Conservation (phyloP, 2,888 invertebrate species). For the Apocheima hispidaria region DNA sequence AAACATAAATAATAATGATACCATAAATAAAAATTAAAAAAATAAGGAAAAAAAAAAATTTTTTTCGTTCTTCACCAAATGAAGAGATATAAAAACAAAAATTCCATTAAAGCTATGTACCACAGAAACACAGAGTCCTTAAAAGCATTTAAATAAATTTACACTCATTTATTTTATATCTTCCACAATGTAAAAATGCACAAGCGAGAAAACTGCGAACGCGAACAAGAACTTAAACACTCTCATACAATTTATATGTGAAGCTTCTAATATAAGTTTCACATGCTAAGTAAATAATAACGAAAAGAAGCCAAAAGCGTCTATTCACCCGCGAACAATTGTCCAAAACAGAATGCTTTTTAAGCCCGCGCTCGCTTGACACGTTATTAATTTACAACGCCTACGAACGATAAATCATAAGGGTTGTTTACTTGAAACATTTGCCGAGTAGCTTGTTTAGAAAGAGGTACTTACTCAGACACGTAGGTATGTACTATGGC, state of each 20-base stretch:
- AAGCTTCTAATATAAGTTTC: not conserved
- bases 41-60: too few relatives aligned
- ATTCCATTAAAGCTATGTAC: too few relatives aligned
- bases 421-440: constrained; percentile 16
- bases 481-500: not conserved
- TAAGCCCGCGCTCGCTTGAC: constrained; percentile 14
- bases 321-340: constrained; percentile 26
- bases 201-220: too few relatives aligned
- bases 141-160: too few relatives aligned
- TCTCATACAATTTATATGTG: not conserved
- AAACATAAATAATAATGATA: too few relatives aligned
- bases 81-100: too few relatives aligned
- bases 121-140: not conserved
- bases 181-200: too few relatives aligned
- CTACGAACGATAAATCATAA: constrained; percentile 24
- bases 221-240: too few relatives aligned
- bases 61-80: too few relatives aligned
- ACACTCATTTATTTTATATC: too few relatives aligned
- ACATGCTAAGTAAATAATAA: not conserved
- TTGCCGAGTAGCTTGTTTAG: constrained; percentile 19
- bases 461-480: constrained; percentile 8
- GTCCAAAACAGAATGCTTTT: constrained; percentile 27
- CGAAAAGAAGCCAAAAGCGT: not conserved
- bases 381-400: constrained; percentile 28
- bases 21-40: too few relatives aligned